phyloP scores from a whole-genome alignment of 2,797 vertebrate species.

The Coregonus ussuriensis region DNA sequence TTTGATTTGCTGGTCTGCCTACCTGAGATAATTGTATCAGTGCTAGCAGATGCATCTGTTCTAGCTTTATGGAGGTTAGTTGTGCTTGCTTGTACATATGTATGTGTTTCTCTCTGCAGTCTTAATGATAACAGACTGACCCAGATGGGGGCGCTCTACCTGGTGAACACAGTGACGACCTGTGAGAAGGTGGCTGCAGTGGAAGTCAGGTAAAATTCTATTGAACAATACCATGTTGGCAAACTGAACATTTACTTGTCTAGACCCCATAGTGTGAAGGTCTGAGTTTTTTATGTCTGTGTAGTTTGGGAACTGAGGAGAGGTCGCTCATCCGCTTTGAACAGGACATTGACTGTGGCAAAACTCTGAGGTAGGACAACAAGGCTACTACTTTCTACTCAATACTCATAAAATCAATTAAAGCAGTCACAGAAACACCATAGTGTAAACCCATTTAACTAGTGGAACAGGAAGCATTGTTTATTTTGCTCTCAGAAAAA shows the following conservation, averaged over 20 bases:
- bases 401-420: not conserved
- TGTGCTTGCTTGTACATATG: not conserved
- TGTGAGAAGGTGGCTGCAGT: conserved; percentile 63
- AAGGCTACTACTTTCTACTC: not conserved
- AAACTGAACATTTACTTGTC: not conserved
- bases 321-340: conserved; percentile 74
- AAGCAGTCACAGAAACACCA: not conserved
- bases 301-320: conserved; percentile 76
- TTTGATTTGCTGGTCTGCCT: not conserved
- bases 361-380: conserved; percentile 78
- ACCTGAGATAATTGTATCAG: not conserved
- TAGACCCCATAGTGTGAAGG: no score
- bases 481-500: not conserved
- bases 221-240: not conserved
- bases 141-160: conserved; percentile 71
- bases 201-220: conserved; percentile 74
- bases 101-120: conserved; percentile 65
- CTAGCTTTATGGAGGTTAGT: not conserved
- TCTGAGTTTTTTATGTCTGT: conserved; percentile 19
- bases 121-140: conserved; percentile 81
- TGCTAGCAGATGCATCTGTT: not conserved
- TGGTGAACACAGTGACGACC: conserved; percentile 67
- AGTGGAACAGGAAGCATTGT: not conserved
- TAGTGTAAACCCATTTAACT: not conserved
- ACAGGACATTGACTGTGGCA: conserved; percentile 46